phyloP scores from a whole-genome alignment of 2,797 vertebrate species.

The Distichodus sexfasciatus region DNA sequence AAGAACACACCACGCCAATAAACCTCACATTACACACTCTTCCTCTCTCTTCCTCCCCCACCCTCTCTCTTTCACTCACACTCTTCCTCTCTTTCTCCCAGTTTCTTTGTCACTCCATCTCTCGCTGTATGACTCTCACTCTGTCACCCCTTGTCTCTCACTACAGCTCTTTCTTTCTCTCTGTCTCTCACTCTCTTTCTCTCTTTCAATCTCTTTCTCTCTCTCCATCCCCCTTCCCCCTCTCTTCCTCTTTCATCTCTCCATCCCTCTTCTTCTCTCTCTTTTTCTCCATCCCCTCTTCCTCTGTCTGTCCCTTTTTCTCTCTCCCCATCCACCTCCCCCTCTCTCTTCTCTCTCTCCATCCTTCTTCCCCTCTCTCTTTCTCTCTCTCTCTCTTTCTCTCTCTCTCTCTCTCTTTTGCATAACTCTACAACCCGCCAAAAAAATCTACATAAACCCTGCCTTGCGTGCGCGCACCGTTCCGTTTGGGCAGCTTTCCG shows the following conservation, averaged over 20 bases:
- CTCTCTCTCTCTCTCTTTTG: too few relatives aligned
- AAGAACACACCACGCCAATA: too few relatives aligned
- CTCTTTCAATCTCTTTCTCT: neutral
- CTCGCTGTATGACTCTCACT: too few relatives aligned
- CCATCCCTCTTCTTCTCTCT: neutral
- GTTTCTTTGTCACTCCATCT: neutral
- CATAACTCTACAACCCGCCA: too few relatives aligned
- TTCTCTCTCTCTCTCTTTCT: neutral
- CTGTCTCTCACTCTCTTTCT: neutral
- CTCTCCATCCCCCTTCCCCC: neutral
- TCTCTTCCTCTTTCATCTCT: neutral
- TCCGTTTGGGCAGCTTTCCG: too few relatives aligned
- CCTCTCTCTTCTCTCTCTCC: neutral
- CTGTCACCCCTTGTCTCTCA: too few relatives aligned
- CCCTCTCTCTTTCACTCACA: neutral
- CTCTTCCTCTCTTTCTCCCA: neutral
- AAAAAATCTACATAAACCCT: too few relatives aligned
- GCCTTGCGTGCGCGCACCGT: too few relatives aligned
- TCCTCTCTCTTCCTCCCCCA: neutral
- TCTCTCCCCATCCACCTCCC: neutral
- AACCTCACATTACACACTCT: too few relatives aligned
- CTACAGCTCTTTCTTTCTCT: neutral
- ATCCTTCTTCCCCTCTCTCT: too few relatives aligned
- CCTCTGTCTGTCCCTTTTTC: neutral
- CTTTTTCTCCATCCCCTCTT: neutral